Conservation (phyloP, 2,888 invertebrate genomes). For the Pasiphila rectangulata region DNA sequence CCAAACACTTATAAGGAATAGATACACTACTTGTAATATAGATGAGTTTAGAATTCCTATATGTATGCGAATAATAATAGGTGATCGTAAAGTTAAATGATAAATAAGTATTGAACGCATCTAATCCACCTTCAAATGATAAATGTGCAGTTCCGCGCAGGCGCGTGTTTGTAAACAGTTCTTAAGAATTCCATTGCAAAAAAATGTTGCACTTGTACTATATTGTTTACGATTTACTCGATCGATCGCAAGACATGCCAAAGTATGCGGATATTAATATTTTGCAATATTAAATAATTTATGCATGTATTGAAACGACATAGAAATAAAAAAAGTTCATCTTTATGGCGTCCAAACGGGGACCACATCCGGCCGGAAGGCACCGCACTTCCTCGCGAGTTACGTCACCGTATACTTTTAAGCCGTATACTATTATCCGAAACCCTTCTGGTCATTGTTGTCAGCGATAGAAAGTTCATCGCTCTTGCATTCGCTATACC, state of each 20-base stretch:
- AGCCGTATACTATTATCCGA: conserved; percentile 25
- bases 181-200: conserved; percentile 26
- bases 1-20: conserved; percentile 9
- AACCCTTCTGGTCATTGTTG: conserved; percentile 20
- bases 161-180: conserved; percentile 27
- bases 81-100: conserved; percentile 8
- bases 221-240: conserved; percentile 20
- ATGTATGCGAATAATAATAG: conserved; percentile 10
- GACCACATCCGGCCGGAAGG: conserved; percentile 45
- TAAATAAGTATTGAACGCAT: conserved; percentile 26
- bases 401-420: conserved; percentile 34
- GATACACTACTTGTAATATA: conserved; percentile 6
- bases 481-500: conserved; percentile 16
- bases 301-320: conserved; percentile 12
- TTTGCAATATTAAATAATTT: conserved; percentile 13
- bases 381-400: conserved; percentile 37
- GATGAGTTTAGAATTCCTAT: conserved; percentile 12
- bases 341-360: conserved; percentile 30
- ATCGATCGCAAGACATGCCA: conserved; percentile 17
- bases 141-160: conserved; percentile 30
- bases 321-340: conserved; percentile 17
- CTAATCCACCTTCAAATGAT: conserved; percentile 30
- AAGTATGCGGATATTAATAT: conserved; percentile 9
- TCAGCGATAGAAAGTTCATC: conserved; percentile 26
- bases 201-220: conserved; percentile 19